Conservation (phyloP, 2,888 invertebrate genomes). For the Hipparchia semele region DNA sequence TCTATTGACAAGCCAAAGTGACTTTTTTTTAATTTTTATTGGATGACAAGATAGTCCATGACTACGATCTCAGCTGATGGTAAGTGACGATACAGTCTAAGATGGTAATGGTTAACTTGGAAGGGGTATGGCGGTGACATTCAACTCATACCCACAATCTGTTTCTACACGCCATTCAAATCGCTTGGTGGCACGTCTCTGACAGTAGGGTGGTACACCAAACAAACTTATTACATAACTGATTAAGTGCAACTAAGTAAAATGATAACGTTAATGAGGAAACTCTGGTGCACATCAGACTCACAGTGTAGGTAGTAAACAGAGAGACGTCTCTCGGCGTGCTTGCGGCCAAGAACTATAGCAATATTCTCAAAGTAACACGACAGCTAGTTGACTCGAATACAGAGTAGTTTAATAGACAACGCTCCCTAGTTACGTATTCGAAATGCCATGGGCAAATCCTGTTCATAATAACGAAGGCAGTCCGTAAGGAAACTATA, state of each 20-base stretch:
- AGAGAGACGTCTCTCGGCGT: conserved; percentile 28
- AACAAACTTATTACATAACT: not conserved
- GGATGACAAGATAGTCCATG: too few relatives aligned
- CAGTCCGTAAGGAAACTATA: not conserved
- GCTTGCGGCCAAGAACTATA: conserved; percentile 59
- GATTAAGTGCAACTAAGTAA: conserved; percentile 2
- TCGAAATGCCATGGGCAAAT: conserved; percentile 26
- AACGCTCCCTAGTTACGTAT: conserved; percentile 32
- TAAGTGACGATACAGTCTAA: too few relatives aligned
- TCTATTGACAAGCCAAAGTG: too few relatives aligned
- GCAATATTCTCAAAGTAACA: conserved; percentile 65
- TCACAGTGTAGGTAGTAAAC: conserved; percentile 6
- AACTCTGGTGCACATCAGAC: conserved; percentile 26
- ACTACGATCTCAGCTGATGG: too few relatives aligned
- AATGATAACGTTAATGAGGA: conserved; percentile 44
- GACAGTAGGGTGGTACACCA: too few relatives aligned
- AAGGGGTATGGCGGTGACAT: too few relatives aligned
- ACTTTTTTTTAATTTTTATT: too few relatives aligned
- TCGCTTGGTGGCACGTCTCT: too few relatives aligned
- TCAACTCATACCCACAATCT: too few relatives aligned
- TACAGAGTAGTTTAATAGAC: conserved; percentile 58
- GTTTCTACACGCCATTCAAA: too few relatives aligned
- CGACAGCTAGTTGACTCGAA: conserved; percentile 66
- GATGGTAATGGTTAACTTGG: too few relatives aligned
- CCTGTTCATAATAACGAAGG: not conserved